These are phyloP conservation scores for Pachyrhynchus sulphureomaculatus DNA, from an alignment of 1,140 invertebrate species.

Conservation along the genomic window DNA sequence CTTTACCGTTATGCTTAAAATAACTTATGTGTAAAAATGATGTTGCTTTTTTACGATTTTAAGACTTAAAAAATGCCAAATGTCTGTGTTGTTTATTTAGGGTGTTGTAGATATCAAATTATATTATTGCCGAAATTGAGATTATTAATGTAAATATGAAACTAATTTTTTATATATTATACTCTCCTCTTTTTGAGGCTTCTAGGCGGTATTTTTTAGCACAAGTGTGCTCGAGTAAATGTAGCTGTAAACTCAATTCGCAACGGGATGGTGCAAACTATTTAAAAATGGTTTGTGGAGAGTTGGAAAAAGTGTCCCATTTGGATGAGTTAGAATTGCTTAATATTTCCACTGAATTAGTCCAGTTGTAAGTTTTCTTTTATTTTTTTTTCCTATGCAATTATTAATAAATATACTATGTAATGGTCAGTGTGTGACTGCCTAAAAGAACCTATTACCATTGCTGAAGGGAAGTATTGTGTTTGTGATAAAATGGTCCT, in stretches of 20 bases:
- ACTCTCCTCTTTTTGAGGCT: not conserved
- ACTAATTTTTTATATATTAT: not conserved
- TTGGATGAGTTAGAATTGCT: slow-evolving; percentile 54
- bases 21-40: not conserved
- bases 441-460: too few relatives aligned
- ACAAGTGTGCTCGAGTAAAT: slow-evolving; percentile 34
- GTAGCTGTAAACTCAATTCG: slow-evolving; percentile 43
- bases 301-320: slow-evolving; percentile 42
- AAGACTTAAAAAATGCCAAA: not conserved
- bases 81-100: not conserved
- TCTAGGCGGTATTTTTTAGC: not conserved
- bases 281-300: slow-evolving; percentile 55
- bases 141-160: slow-evolving; percentile 7
- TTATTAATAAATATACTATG: slow-evolving; percentile 2
- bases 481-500: too few relatives aligned
- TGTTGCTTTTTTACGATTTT: slow-evolving; percentile 3
- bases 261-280: slow-evolving; percentile 43
- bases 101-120: slow-evolving; percentile 1
- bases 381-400: not conserved
- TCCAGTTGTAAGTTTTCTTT: slow-evolving; percentile 51
- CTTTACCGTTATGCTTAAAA: too few relatives aligned
- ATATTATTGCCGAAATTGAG: not conserved
- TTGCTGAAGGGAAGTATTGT: too few relatives aligned
- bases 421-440: too few relatives aligned
- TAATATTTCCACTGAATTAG: slow-evolving; percentile 51